These are phyloP conservation scores for Eulemur coronatus DNA, from an alignment of 2,797 vertebrate species.

Conservation along the genomic window DNA sequence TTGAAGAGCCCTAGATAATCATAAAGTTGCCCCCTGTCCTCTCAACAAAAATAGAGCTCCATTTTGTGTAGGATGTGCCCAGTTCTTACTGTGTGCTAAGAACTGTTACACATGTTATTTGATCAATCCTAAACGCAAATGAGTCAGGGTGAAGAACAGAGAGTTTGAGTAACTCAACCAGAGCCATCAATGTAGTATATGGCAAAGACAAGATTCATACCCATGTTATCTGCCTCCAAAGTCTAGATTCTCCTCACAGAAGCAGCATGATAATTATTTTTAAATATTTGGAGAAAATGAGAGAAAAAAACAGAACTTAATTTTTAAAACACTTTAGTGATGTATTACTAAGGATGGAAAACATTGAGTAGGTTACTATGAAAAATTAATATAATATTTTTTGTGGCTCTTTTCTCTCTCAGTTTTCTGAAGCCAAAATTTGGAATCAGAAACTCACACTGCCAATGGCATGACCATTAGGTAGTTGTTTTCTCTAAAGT, in stretches of 20 bases:
- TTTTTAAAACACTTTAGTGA: neutral
- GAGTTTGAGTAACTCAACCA: neutral
- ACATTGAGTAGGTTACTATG: neutral
- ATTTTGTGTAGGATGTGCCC: neutral
- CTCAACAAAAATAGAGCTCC: neutral
- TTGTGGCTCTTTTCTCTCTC: neutral
- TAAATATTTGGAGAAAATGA: neutral
- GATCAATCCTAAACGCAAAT: neutral
- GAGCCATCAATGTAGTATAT: too few relatives aligned
- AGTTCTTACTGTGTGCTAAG: neutral
- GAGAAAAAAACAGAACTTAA: slow-evolving; percentile 6
- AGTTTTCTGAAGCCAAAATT: neutral
- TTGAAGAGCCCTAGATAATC: neutral
- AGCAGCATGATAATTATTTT: neutral
- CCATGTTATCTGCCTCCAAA: neutral
- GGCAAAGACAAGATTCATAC: neutral
- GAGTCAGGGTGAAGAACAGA: neutral
- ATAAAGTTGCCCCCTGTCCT: neutral
- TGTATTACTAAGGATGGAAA: neutral
- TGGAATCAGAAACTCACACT: neutral
- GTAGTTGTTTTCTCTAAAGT: neutral
- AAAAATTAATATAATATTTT: neutral
- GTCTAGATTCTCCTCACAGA: neutral
- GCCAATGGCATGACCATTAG: neutral
- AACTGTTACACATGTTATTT: neutral